Conservation (phyloP, 2,888 invertebrate species). For the Synanthedon andrenaeformis region DNA sequence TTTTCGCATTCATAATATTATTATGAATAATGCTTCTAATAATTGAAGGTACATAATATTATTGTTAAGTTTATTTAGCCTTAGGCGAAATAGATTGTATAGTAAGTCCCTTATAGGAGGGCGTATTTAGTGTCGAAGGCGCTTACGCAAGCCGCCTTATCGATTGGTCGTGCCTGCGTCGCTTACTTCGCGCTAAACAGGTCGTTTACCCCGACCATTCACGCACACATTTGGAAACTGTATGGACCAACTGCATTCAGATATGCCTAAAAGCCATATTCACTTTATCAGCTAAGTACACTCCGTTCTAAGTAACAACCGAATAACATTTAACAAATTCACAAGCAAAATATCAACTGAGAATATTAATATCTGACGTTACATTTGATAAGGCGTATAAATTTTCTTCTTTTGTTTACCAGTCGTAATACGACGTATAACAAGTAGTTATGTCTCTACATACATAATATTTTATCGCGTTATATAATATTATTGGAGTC, state of each 20-base stretch:
- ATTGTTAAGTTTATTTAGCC: not conserved
- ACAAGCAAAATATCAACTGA: too few relatives aligned
- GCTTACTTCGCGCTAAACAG: conserved; percentile 45
- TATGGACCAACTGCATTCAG: conserved; percentile 35
- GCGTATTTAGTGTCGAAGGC: conserved; percentile 24
- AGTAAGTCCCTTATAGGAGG: conserved; percentile 42
- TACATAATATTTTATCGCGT: not conserved
- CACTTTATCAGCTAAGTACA: not conserved
- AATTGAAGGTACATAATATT: not conserved
- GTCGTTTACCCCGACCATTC: conserved; percentile 53
- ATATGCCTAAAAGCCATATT: conserved; percentile 6
- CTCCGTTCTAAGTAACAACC: too few relatives aligned
- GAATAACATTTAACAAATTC: too few relatives aligned
- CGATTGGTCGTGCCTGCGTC: conserved; percentile 50
- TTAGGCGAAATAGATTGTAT: not conserved
- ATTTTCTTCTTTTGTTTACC: too few relatives aligned
- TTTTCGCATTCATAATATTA: too few relatives aligned
- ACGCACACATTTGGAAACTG: conserved; percentile 47
- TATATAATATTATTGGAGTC: conserved; percentile 14
- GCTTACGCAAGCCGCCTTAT: conserved; percentile 55
- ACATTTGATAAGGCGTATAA: too few relatives aligned
- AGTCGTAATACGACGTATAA: too few relatives aligned
- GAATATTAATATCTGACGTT: too few relatives aligned
- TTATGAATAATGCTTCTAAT: not conserved
- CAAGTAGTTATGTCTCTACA: too few relatives aligned